A percentile compares a stretch with the other conserved stretches of the same genome.
Evolutionary conservation across 1,140 invertebrate species (phyloP).

Genomic region (Marisa cornuarietis): DNA sequence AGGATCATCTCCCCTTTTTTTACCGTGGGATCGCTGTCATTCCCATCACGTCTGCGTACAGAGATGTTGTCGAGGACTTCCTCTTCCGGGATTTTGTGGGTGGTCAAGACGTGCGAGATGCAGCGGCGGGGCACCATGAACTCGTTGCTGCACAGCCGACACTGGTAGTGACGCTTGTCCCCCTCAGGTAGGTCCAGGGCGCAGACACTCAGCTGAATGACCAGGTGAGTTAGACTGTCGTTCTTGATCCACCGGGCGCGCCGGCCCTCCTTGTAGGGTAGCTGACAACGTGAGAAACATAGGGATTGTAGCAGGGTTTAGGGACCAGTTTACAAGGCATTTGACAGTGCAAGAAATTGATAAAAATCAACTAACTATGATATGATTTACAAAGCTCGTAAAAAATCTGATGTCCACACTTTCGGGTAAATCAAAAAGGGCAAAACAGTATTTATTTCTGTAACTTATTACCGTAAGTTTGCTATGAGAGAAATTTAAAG

Average conservation of each 20-base stretch:
- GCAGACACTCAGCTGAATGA: conserved; percentile 41
- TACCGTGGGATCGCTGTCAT: neutral
- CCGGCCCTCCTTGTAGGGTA: conserved; percentile 5
- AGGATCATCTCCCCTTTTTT: neutral
- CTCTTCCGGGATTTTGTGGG: conserved; percentile 13
- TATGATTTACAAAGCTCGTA: too few species aligned
- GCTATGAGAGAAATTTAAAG: too few species aligned
- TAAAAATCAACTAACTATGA: too few species aligned
- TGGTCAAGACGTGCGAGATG: conserved; percentile 31
- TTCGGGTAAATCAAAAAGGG: too few species aligned
- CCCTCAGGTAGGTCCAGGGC: conserved; percentile 28
- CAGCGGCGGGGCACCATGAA: conserved; percentile 51
- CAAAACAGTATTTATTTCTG: too few species aligned
- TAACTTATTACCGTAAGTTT: too few species aligned
- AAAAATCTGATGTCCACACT: too few species aligned
- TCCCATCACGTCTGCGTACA: conserved; percentile 25
- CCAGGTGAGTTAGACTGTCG: conserved; percentile 16
- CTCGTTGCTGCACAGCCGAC: conserved; percentile 49
- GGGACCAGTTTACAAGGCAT: too few species aligned
- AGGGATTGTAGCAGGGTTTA: neutral
- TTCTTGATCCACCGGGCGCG: conserved; percentile 21
- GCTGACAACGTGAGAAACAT: neutral
- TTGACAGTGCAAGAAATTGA: too few species aligned
- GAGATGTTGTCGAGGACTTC: conserved; percentile 27
- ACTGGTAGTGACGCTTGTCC: conserved; percentile 39